Conservation (phyloP, 2,797 vertebrate genomes). For the Perodicticus potto region DNA sequence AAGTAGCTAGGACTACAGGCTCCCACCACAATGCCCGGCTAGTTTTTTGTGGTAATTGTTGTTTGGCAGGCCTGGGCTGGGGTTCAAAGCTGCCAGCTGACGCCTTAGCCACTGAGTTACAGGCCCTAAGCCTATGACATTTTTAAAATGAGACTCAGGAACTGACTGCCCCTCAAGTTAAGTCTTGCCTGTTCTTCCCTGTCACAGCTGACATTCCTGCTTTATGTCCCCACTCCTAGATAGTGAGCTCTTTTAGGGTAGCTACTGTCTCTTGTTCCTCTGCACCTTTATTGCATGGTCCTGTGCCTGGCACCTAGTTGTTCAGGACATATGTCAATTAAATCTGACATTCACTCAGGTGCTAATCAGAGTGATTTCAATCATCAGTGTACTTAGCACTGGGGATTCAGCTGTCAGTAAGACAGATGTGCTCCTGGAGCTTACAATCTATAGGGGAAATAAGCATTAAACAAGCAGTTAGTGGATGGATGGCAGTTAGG, state of each 20-base stretch:
- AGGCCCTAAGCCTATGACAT: background rate
- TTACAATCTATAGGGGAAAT: background rate
- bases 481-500: background rate
- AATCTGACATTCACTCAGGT: background rate
- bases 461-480: background rate
- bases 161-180: background rate
- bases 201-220: background rate
- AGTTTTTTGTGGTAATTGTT: too few species aligned
- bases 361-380: background rate
- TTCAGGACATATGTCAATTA: background rate
- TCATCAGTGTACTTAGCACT: background rate
- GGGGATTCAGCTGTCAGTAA: background rate
- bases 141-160: conserved; percentile 20
- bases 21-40: too few species aligned
- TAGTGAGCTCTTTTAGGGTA: background rate
- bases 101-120: background rate
- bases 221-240: background rate
- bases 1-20: background rate
- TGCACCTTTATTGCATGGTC: background rate
- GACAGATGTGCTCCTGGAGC: background rate
- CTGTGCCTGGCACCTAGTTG: background rate
- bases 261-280: background rate
- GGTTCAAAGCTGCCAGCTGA: too few species aligned
- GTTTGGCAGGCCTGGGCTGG: too few species aligned
- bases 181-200: background rate